These are phyloP conservation scores for human (Homo sapiens) DNA, from an alignment of 2,113 vertebrate species.

Conservation along the genomic window DNA sequence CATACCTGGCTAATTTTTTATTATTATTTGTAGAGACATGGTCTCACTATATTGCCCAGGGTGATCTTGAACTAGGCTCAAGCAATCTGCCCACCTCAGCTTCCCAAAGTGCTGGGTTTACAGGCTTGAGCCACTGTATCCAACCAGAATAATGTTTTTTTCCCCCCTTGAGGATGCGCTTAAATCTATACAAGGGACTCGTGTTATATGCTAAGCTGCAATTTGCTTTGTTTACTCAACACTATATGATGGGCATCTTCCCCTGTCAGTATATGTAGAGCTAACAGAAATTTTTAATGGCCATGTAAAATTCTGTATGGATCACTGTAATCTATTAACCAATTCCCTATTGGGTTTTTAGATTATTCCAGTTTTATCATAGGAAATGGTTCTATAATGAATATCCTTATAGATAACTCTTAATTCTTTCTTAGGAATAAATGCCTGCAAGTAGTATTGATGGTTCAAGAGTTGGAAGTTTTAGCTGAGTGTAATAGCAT, in stretches of 20 bases:
- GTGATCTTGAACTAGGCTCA: no score
- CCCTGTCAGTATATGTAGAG: background rate
- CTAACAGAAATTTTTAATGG: background rate
- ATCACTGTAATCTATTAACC: background rate
- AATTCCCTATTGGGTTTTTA: background rate
- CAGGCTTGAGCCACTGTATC: no score
- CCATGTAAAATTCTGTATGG: background rate
- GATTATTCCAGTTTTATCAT: conserved; percentile 25
- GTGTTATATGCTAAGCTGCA: background rate
- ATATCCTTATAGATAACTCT: background rate
- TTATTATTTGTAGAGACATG: no score
- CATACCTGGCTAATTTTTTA: no score
- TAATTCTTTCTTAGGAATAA: conserved; percentile 4
- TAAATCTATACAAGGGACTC: no score
- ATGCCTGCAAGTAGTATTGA: background rate
- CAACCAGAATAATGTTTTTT: background rate
- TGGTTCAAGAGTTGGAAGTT: background rate
- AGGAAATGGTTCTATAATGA: background rate
- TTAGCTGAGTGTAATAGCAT: background rate
- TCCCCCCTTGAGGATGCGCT: no score
- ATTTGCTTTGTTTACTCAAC: background rate
- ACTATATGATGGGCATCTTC: background rate
- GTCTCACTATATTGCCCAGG: no score
- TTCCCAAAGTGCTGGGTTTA: no score
- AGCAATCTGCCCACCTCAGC: no score